Base-by-base conservation (phyloP, 2,113 vertebrate genomes). In the Colaptes auratus region DNA sequence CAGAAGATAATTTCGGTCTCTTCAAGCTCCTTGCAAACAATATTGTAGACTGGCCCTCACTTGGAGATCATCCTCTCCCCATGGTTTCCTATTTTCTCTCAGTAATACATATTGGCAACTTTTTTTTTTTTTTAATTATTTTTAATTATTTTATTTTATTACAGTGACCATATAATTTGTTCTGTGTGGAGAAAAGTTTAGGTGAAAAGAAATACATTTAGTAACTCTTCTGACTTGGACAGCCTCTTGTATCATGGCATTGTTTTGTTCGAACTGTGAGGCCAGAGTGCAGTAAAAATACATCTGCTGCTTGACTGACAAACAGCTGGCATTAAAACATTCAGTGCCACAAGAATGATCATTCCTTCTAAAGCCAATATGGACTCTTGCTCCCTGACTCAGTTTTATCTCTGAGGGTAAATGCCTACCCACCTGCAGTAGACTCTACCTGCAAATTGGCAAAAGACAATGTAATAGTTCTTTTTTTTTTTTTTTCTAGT, bases 401-500 rank as follows among this genome's bases (percentile, higher is more conserved):
- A 1, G 25, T 95, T 97, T 95, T 93, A 93, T 91, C 90, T 95
- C 71, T 87, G 63, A 79, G 94, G 79, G 85, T 86, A 90, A 93
- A 94, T 89, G 89, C 35, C 59, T 90, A 14, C 63, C 84, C 91
- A 91, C 94, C 90, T 92, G 89, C 80, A 91, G 63, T 86, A 89
- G 89, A 93, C 85, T 88, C 73, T 90, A 75, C 53, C 87, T 82
- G 79, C 69, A 95, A 91, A 94, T 88, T 94, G 88, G 89, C 64
- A 86, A 93, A 77, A 85, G 86, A 70, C 66, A 58, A 71, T 94
- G 90, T 89, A 93, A 94, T 89, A 66, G 24, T 64, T 88, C 71
- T 90, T 90, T 97, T 95, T 91, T 90, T 97, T 95, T 91, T 84
- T 89, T 92, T 90, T 81, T 82, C 93, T 92, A 84, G 96, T 86